phyloP scores from a whole-genome alignment of 2,113 vertebrate genomes.

The Ceuthmochares aereus region DNA sequence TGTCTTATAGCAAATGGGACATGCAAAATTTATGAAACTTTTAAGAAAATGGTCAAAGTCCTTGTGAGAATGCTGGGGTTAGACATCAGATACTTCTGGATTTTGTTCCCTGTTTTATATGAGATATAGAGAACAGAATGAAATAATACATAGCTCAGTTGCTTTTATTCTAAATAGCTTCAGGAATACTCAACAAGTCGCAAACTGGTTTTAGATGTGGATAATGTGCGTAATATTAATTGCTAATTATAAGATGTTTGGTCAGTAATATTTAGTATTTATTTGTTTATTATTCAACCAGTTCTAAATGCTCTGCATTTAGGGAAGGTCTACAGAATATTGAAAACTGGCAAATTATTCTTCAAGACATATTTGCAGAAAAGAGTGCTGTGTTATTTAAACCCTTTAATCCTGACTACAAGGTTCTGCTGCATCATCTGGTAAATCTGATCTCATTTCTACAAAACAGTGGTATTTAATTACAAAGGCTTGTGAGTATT shows the following conservation, averaged over 20 bases:
- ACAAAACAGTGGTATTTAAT: not conserved
- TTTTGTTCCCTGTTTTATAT: not conserved
- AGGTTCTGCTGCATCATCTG: not conserved
- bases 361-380: not conserved
- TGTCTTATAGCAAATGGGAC: not conserved
- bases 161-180: not conserved
- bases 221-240: not conserved
- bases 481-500: constrained; percentile 3
- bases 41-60: not conserved
- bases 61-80: not conserved
- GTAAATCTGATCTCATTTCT: constrained; percentile 5
- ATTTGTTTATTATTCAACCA: not conserved
- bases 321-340: not conserved
- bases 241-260: not conserved
- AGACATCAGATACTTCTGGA: not conserved
- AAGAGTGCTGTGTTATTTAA: not conserved
- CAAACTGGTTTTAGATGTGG: not conserved
- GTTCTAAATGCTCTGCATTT: not conserved
- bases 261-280: not conserved
- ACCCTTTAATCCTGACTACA: not conserved
- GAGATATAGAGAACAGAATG: not conserved
- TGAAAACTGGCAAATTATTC: not conserved
- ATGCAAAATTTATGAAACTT: not conserved
- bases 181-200: not conserved
- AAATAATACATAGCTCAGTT: not conserved